These are phyloP conservation scores for Melanotaenia trifasciata DNA, from an alignment of 2,797 vertebrate species.

Conservation along the genomic window DNA sequence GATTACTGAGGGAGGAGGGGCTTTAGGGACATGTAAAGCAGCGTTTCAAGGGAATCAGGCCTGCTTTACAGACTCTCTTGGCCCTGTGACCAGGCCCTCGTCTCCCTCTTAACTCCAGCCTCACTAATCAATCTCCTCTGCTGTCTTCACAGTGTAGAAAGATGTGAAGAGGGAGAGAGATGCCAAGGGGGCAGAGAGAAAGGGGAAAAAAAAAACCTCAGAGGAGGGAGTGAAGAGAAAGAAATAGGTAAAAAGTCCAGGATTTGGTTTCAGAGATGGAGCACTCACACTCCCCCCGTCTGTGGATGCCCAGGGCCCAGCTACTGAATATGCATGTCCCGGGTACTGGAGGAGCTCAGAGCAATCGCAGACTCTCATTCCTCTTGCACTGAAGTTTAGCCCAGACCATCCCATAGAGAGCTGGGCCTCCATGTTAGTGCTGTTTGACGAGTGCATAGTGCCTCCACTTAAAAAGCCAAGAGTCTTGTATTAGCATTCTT, in stretches of 20 bases:
- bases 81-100: conserved; percentile 68
- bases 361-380: conserved; percentile 67
- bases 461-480: conserved; percentile 59
- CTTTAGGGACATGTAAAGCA: conserved; percentile 78
- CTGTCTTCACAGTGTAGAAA: conserved; percentile 70
- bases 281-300: conserved; percentile 29
- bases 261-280: conserved; percentile 64
- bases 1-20: conserved; percentile 64
- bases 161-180: conserved; percentile 42
- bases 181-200: conserved; percentile 21
- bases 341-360: conserved; percentile 63
- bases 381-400: conserved; percentile 68
- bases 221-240: conserved; percentile 42
- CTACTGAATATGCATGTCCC: conserved; percentile 77
- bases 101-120: conserved; percentile 74
- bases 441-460: conserved; percentile 57
- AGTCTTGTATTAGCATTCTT: conserved; percentile 56
- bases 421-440: conserved; percentile 40
- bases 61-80: conserved; percentile 67
- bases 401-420: conserved; percentile 59
- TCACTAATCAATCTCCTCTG: conserved; percentile 80
- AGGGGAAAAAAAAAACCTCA: conserved; percentile 22
- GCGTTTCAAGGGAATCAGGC: conserved; percentile 78
- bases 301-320: conserved; percentile 47
- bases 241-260: conserved; percentile 68